Evolutionary conservation across 2,888 invertebrate genomes (phyloP), one percentile per base, ranked within the genome.

Genomic region (Melanchra persicariae): DNA sequence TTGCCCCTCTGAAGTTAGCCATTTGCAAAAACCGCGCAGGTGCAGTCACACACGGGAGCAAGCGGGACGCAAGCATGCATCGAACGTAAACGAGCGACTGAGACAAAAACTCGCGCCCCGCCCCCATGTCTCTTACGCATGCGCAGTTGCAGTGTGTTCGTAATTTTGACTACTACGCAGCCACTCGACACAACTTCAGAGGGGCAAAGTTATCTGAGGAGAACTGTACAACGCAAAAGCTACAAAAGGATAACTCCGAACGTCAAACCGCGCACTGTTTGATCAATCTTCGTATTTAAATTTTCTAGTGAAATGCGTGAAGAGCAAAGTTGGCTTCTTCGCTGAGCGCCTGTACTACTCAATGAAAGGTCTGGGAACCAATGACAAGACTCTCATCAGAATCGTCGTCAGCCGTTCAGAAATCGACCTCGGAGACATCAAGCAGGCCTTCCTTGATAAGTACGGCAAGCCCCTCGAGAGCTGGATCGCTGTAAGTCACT

Each of bases 341-440:
- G 99, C 99, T 51, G 98, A 98, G 92, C 97, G 98, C 85, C 96
- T 99, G 54, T 97, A 99, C 93, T 97, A 98, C 79, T 97, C 98
- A 82, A 99, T 99, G 99, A 98, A 98, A 92, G 99, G 99, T 58
- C 88, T 98, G 87, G 98, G 97, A 43, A 99, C 99, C 79, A 98
- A 98, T 90, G 99, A 99, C 93, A 98, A 98, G 92, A 98, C 98
- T 74, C 96, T 99, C 85, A 99, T 99, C 90, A 98, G 99, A 91
- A 98, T 99, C 87, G 95, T 99, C 82, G 99, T 99, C 68, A 98
- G 98, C 85, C 97, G 99, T 92, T 98, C 98, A 70, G 98, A 99
- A 96, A 98, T 98, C 87, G 99, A 99, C 93, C 97, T 99, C 88
- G 98, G 98, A 69, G 98, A 98, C 92, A 98, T 99, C 90, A 99